A percentile compares a stretch with the other conserved stretches of the same genome.
Conservation (phyloP, 2,797 vertebrate species). For the Urocyon cinereoargenteus region DNA sequence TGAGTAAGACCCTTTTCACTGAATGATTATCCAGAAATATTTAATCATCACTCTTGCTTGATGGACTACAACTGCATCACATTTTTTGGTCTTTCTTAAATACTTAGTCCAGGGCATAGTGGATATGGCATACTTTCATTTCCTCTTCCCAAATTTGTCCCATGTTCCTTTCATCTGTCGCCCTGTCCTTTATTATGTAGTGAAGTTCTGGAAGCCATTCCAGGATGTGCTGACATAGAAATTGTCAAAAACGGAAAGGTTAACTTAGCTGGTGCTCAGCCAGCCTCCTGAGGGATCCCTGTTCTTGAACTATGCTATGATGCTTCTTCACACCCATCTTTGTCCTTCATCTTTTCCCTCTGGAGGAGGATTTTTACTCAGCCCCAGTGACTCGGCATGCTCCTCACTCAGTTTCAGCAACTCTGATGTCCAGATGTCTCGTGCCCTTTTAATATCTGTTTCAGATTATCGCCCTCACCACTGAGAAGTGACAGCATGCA, state of each 20-base stretch:
- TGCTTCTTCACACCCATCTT: not conserved
- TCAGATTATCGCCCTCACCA: conserved; percentile 1
- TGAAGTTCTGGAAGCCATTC: not conserved
- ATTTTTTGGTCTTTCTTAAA: not conserved
- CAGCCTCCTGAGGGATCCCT: not conserved
- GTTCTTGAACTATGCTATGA: not conserved
- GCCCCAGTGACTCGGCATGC: not conserved
- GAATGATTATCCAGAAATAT: not conserved
- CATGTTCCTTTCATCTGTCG: not conserved
- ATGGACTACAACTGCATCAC: not conserved
- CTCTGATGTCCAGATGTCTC: conserved; percentile 57
- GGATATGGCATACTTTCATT: not conserved
- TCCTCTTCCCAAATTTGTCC: not conserved
- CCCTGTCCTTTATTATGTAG: not conserved
- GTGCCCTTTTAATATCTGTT: conserved; percentile 29
- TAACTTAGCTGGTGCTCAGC: not conserved
- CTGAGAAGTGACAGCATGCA: conserved; percentile 14
- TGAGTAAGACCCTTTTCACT: not conserved
- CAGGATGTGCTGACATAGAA: not conserved
- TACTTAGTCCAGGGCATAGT: not conserved
- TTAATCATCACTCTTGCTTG: not conserved
- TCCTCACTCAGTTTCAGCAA: not conserved
- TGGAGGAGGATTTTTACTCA: not conserved
- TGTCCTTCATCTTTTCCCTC: not conserved
- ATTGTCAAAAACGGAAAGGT: not conserved